Percentiles rank a stretch among this genome's conserved stretches.
phyloP scores from a whole-genome alignment of 1,140 invertebrate genomes.

The Chelonus insularis region DNA sequence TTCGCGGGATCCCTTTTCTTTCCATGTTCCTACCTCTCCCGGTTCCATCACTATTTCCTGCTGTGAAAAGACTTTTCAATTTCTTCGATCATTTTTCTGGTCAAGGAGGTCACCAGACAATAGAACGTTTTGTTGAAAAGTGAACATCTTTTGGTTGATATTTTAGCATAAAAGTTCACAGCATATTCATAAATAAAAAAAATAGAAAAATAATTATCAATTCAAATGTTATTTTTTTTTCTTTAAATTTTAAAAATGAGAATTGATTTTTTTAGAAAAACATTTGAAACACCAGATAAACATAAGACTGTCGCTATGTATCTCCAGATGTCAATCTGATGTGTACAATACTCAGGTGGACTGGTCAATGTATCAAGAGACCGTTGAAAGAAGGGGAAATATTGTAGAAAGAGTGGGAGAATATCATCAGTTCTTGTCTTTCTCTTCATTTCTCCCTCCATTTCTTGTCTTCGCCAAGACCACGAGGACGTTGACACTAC shows the following conservation, averaged over 20 bases:
- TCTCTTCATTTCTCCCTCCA: not conserved
- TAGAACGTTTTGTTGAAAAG: not conserved
- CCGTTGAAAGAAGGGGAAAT: constrained; percentile 13
- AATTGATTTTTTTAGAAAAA: no score
- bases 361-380: constrained; percentile 7
- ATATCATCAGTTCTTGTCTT: not conserved
- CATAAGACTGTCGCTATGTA: constrained; percentile 28
- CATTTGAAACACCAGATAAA: constrained; percentile 31
- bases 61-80: not conserved
- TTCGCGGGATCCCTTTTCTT: not conserved
- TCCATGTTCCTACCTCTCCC: not conserved
- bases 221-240: no score
- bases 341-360: constrained; percentile 34
- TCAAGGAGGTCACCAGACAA: not conserved
- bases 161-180: no score
- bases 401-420: constrained; percentile 6
- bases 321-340: constrained; percentile 35
- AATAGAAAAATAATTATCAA: no score
- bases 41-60: not conserved
- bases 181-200: no score
- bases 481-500: constrained; percentile 53
- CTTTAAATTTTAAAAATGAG: no score
- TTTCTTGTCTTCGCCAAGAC: constrained; percentile 34
- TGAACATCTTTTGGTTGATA: no score
- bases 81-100: not conserved